phyloP scores from a whole-genome alignment of 2,113 vertebrate genomes.

The Nothocercus julius region DNA sequence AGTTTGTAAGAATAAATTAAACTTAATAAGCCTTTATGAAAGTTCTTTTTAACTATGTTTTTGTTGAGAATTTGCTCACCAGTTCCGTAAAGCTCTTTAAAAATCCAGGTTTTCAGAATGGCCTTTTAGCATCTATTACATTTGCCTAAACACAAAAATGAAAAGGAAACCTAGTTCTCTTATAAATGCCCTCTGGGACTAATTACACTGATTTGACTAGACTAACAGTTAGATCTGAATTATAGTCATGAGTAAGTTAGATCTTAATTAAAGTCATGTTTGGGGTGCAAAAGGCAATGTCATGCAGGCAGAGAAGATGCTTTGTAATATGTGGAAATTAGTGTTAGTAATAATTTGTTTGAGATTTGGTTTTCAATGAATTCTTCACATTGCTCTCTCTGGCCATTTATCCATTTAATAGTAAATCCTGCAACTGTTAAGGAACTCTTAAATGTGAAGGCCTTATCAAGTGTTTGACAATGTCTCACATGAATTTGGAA shows the following conservation, averaged over 20 bases:
- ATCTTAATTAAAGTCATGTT: slow-evolving; percentile 84
- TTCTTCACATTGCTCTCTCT: slow-evolving; percentile 42
- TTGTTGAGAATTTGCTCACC: slow-evolving; percentile 44
- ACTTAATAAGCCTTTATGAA: slow-evolving; percentile 24
- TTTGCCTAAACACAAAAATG: slow-evolving; percentile 74
- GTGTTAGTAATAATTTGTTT: slow-evolving; percentile 74
- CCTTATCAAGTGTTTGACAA: neutral
- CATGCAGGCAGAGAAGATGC: slow-evolving; percentile 77
- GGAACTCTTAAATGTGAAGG: neutral
- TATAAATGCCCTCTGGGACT: slow-evolving; percentile 79
- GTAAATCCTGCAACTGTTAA: neutral
- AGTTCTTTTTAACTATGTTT: slow-evolving; percentile 14
- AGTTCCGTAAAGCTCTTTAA: slow-evolving; percentile 28
- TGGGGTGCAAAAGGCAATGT: slow-evolving; percentile 81
- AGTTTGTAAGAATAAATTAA: slow-evolving; percentile 40
- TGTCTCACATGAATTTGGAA: neutral
- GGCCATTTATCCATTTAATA: neutral
- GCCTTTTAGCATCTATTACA: slow-evolving; percentile 45
- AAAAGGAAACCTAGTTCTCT: slow-evolving; percentile 74
- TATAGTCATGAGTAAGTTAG: slow-evolving; percentile 83
- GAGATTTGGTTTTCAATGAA: slow-evolving; percentile 64
- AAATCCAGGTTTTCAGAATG: slow-evolving; percentile 49
- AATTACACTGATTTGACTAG: slow-evolving; percentile 81
- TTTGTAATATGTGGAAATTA: slow-evolving; percentile 79
- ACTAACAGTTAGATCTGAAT: slow-evolving; percentile 80